Conservation (phyloP, 2,797 vertebrate species). For the Lateolabrax maculatus region DNA sequence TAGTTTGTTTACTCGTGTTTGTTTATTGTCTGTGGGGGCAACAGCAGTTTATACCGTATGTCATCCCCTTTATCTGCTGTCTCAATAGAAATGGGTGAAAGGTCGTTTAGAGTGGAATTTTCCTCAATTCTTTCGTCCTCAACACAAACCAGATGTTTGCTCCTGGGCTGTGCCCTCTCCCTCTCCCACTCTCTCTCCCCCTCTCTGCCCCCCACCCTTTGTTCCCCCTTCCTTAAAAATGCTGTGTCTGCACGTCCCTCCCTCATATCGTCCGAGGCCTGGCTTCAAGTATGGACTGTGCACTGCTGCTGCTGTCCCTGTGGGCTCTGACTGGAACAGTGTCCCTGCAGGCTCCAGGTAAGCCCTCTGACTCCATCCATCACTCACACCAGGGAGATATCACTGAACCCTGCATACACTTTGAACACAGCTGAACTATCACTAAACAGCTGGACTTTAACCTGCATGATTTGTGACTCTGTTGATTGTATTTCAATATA, state of each 20-base stretch:
- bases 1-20: conserved; percentile 41
- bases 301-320: conserved; percentile 81
- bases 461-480: conserved; percentile 2
- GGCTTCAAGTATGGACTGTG: conserved; percentile 81
- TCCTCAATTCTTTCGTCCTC: conserved; percentile 73
- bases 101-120: conserved; percentile 82
- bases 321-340: conserved; percentile 77
- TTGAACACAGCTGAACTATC: background rate
- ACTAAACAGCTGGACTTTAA: background rate
- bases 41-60: conserved; percentile 11
- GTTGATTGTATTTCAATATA: background rate
- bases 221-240: conserved; percentile 72
- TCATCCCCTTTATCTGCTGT: conserved; percentile 59
- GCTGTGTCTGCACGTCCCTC: conserved; percentile 58
- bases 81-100: conserved; percentile 87
- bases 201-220: conserved; percentile 38
- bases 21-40: conserved; percentile 14
- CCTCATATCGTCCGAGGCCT: conserved; percentile 77
- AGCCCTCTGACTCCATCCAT: conserved; percentile 32
- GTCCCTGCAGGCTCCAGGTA: conserved; percentile 76
- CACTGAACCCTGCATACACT: conserved; percentile 1
- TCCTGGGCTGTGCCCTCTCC: conserved; percentile 68
- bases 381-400: conserved; percentile 31
- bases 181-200: conserved; percentile 13
- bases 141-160: conserved; percentile 86